Base-by-base conservation (phyloP, 2,888 invertebrate species). In the Volucella zonaria region DNA sequence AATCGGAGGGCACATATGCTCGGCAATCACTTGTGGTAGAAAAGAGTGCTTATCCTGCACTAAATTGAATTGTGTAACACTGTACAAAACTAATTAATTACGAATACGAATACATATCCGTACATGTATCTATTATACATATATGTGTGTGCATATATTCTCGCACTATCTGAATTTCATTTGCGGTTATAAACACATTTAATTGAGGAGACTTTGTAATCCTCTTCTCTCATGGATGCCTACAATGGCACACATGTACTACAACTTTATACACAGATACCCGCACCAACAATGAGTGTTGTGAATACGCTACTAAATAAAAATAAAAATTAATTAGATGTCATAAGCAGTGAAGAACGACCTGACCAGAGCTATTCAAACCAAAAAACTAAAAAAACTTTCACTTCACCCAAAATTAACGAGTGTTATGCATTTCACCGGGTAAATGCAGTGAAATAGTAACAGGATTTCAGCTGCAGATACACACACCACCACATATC, bases 101-200 rank as follows among this genome's bases (percentile, higher is more conserved):
- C 67, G 67, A 58, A 40, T 43, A 54, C 75, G 70, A 75, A 80
- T 23, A 23, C 52, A 71, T 75, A 58, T 31, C 67, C 15, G 54
- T 12, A 56, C 75, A 62, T 43, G 49, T 14, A 23, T 23, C 18
- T 23, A 23, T 23, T 1, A 0, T 23, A 43, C 31, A 31, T 31
- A 40, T 38, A 8, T n/a, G 3, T 62, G 51, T 47, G 58, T 23
- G n/a, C n/a, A n/a, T n/a, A 31, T 75, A 15, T 61, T 40, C 18
- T 31, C 6, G 31, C 31, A 31, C 31, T 83, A 52, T 62, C 56
- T 62, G 56, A 64, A 70, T 79, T 68, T 70, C 70, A 83, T 67
- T 79, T 79, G 83, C 58, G 75, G 79, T 71, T 70, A 66, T 83
- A 79, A 83, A 79, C 79, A 70, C 83, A 66, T 83, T 83, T 79